phyloP scores from a whole-genome alignment of 2,888 invertebrate genomes.

The Gibbula magus region DNA sequence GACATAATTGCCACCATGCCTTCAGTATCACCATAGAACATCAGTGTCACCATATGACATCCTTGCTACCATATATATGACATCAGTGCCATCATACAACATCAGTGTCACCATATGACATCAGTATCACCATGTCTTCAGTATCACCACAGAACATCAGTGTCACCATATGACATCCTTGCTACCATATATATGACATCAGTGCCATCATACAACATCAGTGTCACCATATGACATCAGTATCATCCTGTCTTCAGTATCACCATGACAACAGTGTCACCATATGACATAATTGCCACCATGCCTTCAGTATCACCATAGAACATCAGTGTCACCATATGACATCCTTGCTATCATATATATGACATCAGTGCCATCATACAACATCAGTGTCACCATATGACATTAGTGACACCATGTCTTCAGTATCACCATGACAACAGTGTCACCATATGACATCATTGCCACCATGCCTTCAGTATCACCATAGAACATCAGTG shows the following conservation, averaged over 20 bases:
- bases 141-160: neutral
- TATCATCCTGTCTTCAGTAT: neutral
- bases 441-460: too few relatives aligned
- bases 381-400: too few relatives aligned
- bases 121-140: neutral
- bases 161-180: neutral
- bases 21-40: neutral
- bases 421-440: too few relatives aligned
- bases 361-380: too few relatives aligned
- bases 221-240: neutral
- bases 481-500: neutral
- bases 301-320: neutral
- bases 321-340: neutral
- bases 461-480: too few relatives aligned
- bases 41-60: neutral
- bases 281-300: neutral
- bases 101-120: neutral
- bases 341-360: too few relatives aligned
- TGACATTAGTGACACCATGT: too few relatives aligned
- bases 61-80: too few relatives aligned
- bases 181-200: too few relatives aligned
- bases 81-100: neutral
- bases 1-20: neutral
- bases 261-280: neutral
- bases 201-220: neutral